Evolutionary conservation across 2,113 vertebrate species (phyloP), one percentile per base, ranked within the genome.

Genomic region (human): DNA sequence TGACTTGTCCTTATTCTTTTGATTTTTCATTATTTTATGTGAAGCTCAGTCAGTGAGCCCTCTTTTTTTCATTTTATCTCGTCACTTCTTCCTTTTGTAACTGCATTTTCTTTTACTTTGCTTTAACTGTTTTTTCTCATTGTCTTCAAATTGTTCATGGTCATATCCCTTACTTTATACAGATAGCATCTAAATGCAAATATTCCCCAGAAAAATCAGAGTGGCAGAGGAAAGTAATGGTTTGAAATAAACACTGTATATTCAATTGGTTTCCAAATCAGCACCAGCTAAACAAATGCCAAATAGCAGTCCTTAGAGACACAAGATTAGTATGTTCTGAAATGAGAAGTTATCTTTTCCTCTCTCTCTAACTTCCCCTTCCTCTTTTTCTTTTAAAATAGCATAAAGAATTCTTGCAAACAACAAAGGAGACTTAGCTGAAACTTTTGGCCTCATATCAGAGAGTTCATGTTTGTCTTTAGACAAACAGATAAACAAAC

Each of bases 161-260:
- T 96, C 97, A 94, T 78, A 98, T 98, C 97, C 94, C 30, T 98
- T 55, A 83, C 96, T 86, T 97, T 97, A 96, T 84, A 96, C 35
- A 93, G 94, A 73, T 92, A 92, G 76, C 86, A 97, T 98, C 91
- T 97, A 98, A 98, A 98, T 98, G 98, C 90, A 98, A 98, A 98
- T 98, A 98, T 95, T 68, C 94, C 72, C 84, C 96, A 59, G 50
- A 91, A 98, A 98, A 98, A 97, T 89, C 84, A 96, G 75, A 96
- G 86, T 98, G 48, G 90, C 96, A 96, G 97, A 95, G 4, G 35
- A 90, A 98, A 97, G 93, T 96, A 93, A 35, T 97, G 97, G 57
- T 90, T 97, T 72, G 91, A 38, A 86, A 68, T 95, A 97, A 97
- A 96, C 82, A 93, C 59, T 94, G 50, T 94, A 80, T 96, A 94